Evolutionary conservation across 2,113 vertebrate species (phyloP).

Genomic region (Proterorhinus semilunaris): DNA sequence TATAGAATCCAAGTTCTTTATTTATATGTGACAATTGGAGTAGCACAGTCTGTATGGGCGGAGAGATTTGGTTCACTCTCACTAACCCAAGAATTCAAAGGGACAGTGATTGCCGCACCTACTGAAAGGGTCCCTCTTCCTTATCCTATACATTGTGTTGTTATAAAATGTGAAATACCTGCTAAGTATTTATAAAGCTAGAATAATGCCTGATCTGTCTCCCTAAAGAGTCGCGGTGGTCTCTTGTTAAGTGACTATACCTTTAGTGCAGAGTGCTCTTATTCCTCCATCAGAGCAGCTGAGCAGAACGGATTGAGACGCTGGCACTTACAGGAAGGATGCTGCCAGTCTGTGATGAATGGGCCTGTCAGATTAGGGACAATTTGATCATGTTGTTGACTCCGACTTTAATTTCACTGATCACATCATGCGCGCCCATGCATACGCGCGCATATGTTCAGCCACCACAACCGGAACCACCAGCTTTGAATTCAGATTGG

Average conservation of each 20-base stretch:
- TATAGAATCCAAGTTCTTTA: neutral
- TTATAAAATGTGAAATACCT: neutral
- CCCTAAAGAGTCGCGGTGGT: neutral
- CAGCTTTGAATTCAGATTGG: conserved; percentile 19
- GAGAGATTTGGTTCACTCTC: too few relatives aligned
- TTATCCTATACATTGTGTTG: neutral
- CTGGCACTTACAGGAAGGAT: conserved; percentile 43
- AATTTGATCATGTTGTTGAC: conserved; percentile 72
- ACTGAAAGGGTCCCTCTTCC: too few relatives aligned
- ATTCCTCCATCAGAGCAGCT: conserved; percentile 55
- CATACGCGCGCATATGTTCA: conserved; percentile 57
- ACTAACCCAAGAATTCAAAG: too few relatives aligned
- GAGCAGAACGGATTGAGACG: conserved; percentile 58
- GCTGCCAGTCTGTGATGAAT: conserved; percentile 70
- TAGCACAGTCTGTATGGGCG: too few relatives aligned
- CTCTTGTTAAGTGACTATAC: conserved; percentile 6
- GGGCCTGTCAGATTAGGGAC: conserved; percentile 71
- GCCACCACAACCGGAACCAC: conserved; percentile 38
- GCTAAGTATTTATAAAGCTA: neutral
- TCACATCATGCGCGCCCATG: conserved; percentile 54
- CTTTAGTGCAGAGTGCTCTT: conserved; percentile 32
- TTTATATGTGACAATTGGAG: too few relatives aligned
- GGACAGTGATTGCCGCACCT: too few relatives aligned
- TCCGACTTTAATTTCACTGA: conserved; percentile 69
- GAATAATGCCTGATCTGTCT: neutral